Conservation (phyloP, 1,140 invertebrate genomes). For the Papilio helenus region DNA sequence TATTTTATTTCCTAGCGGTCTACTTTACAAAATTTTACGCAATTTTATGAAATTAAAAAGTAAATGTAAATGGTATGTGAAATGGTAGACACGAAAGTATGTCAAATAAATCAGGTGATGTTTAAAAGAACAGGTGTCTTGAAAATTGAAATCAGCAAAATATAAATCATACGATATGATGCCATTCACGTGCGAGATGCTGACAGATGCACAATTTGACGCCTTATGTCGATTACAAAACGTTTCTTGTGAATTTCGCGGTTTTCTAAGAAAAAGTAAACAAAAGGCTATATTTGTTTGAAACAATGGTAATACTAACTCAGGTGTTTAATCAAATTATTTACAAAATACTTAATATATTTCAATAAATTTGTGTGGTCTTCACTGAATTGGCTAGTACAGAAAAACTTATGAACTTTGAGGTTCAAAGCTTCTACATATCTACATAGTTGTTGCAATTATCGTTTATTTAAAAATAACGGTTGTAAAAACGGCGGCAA, state of each 20-base stretch:
- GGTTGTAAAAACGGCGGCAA: too few relatives aligned
- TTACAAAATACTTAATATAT: neutral
- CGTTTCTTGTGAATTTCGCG: conserved; percentile 10
- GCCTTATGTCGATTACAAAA: conserved; percentile 22
- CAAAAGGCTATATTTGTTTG: neutral
- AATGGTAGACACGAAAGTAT: neutral
- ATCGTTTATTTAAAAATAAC: neutral
- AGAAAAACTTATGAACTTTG: neutral
- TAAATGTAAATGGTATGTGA: neutral
- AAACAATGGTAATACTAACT: neutral
- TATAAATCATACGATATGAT: conserved; percentile 28
- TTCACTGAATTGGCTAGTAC: neutral
- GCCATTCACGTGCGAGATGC: conserved; percentile 34
- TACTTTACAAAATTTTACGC: neutral
- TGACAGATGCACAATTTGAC: conserved; percentile 27
- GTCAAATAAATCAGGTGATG: conserved; percentile 34
- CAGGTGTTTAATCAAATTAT: neutral
- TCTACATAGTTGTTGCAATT: neutral
- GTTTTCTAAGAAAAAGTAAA: conserved; percentile 13
- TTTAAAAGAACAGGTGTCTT: conserved; percentile 29
- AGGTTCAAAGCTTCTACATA: neutral
- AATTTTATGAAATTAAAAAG: neutral
- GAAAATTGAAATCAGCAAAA: conserved; percentile 32
- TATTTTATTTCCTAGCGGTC: neutral
- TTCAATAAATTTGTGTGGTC: neutral